Conservation (phyloP, 2,888 invertebrate species). For the Clanis bilineata region DNA sequence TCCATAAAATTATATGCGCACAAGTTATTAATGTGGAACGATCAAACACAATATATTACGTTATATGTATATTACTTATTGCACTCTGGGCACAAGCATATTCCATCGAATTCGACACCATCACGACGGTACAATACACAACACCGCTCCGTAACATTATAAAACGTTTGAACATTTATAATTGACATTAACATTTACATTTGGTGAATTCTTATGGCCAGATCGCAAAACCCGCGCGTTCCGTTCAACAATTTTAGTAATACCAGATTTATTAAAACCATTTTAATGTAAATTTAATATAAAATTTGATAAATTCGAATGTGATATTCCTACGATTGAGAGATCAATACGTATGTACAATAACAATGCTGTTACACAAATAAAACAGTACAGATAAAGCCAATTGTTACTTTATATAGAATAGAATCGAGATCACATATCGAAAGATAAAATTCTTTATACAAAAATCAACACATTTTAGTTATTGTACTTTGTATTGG, state of each 20-base stretch:
- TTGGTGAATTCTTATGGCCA: conserved; percentile 43
- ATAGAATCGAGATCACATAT: conserved; percentile 74
- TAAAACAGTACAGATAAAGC: conserved; percentile 48
- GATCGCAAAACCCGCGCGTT: conserved; percentile 32
- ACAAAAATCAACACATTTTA: conserved; percentile 63
- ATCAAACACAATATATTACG: conserved; percentile 28
- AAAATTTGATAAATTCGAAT: conserved; percentile 74
- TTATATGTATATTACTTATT: conserved; percentile 36
- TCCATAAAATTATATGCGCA: conserved; percentile 14
- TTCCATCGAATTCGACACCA: conserved; percentile 51
- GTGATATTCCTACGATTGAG: conserved; percentile 49
- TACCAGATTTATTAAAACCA: conserved; percentile 32
- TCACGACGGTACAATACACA: conserved; percentile 46
- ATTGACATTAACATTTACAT: conserved; percentile 62
- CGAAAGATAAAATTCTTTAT: conserved; percentile 66
- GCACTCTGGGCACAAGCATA: conserved; percentile 54
- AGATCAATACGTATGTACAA: conserved; percentile 51
- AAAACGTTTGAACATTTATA: conserved; percentile 65
- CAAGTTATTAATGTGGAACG: conserved; percentile 49
- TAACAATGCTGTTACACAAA: conserved; percentile 44
- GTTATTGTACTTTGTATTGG: conserved; percentile 70
- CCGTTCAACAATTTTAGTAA: background rate
- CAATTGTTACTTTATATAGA: conserved; percentile 56
- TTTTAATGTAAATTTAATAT: conserved; percentile 63
- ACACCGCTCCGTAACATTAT: conserved; percentile 45